Base-by-base conservation (phyloP, 35 echinoderm and acorn worm species). In the Amphiura filiformis region DNA sequence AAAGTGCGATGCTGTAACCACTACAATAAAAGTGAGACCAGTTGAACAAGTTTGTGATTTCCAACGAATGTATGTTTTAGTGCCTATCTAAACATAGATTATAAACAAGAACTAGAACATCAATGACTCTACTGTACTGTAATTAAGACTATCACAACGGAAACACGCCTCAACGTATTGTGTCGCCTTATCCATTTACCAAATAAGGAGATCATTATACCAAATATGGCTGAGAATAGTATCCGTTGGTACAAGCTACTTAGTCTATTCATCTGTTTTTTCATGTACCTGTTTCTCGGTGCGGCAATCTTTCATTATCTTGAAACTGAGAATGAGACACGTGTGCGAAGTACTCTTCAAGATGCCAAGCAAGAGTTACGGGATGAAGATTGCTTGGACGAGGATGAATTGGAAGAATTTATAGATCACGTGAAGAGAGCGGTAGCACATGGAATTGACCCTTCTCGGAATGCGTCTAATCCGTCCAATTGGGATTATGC, bases 401-500 rank as follows among this genome's bases (percentile, higher is more conserved):
- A 52, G 20, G 44, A 52, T 52, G 7, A 52, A 11, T 52, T 52
- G 20, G 44, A 52, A 20, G 44, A 52, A 7, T 52, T 52, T 52
- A 20, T 52, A 11, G 20, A 52, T 11, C 7, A 20, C 7, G 44
- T 52, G 44, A 52, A 20, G 7, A 20, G 44, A 52, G 44, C 20
- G 7, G 7, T 11, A 52, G 44, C 7, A 7, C 20, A 52, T 52
- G 44, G 44, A 11, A 7, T 11, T 20, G 20, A 52, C 20, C 7
- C 20, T 52, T 52, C 44, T 20, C 44, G 44, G 20, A 52, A 7
- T 11, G 44, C 20, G 44, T 52, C 20, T 52, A 52, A 20, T 52
- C 44, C 44, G 44, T 52, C 44, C 20, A 52, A 20, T 52, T 11
- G 44, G 44, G 44, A 97, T 56, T 90, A 90, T 75, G 90, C 77